Evolutionary conservation across 2,888 invertebrate species (phyloP).

Genomic region (Bhutanitis thaidina): DNA sequence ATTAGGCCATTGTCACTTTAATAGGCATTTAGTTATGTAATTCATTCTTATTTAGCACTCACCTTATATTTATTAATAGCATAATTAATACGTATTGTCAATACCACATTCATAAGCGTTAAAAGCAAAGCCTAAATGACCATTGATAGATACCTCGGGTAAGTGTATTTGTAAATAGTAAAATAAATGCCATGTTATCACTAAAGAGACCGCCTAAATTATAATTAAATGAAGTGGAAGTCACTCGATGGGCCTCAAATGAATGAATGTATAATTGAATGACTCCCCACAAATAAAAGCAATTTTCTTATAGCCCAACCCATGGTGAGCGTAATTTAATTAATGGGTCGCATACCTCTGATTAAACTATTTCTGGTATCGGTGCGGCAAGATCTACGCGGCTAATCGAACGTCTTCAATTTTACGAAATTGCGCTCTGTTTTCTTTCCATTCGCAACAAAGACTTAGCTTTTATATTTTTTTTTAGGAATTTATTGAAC

Average conservation of each 20-base stretch:
- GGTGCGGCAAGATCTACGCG: slow-evolving; percentile 22
- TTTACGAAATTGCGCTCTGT: background rate
- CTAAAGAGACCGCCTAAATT: slow-evolving; percentile 54
- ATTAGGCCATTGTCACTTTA: too few species aligned
- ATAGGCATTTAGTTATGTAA: too few species aligned
- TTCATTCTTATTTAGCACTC: too few species aligned
- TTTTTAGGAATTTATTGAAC: background rate
- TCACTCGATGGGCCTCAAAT: slow-evolving; percentile 59
- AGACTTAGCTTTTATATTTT: background rate
- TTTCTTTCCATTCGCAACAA: background rate
- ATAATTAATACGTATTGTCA: too few species aligned
- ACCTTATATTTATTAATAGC: too few species aligned
- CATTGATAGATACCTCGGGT: background rate
- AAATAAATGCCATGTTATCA: slow-evolving; percentile 37
- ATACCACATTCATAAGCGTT: too few species aligned
- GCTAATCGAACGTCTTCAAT: slow-evolving; percentile 3
- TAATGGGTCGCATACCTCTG: slow-evolving; percentile 64
- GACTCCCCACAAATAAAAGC: slow-evolving; percentile 69
- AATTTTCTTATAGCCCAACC: slow-evolving; percentile 63
- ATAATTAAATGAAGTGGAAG: slow-evolving; percentile 68
- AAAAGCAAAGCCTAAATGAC: background rate
- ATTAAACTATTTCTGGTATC: slow-evolving; percentile 53
- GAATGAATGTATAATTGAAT: slow-evolving; percentile 67
- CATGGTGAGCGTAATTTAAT: slow-evolving; percentile 59
- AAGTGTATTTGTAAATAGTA: slow-evolving; percentile 18